Conservation (phyloP, 2,888 invertebrate species). For the Muschampia staudingeri region DNA sequence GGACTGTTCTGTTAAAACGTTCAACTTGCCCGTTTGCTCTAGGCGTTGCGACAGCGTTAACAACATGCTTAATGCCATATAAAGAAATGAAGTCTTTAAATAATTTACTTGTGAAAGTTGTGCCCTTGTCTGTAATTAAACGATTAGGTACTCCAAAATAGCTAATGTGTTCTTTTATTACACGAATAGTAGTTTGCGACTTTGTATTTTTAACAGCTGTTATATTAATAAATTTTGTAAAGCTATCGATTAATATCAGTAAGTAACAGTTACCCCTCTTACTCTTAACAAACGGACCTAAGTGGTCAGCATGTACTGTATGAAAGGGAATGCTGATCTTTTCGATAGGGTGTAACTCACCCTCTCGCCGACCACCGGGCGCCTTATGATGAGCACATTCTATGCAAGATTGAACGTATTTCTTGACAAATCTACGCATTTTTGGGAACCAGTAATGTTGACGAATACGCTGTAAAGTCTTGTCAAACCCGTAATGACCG, state of each 20-base stretch:
- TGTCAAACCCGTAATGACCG: constrained; percentile 64
- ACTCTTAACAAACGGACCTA: constrained; percentile 51
- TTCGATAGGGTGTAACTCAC: constrained; percentile 64
- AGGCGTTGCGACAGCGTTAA: constrained; percentile 50
- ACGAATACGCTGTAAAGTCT: constrained; percentile 59
- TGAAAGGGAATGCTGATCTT: constrained; percentile 63
- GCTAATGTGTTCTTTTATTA: constrained; percentile 56
- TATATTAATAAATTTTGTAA: constrained; percentile 61
- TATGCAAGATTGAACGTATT: constrained; percentile 61
- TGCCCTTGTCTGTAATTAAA: constrained; percentile 62
- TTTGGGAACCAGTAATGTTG: constrained; percentile 67
- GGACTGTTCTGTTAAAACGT: constrained; percentile 60
- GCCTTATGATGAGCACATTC: constrained; percentile 63
- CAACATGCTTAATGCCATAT: constrained; percentile 55
- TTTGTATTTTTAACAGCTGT: constrained; percentile 60
- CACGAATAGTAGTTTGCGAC: constrained; percentile 53
- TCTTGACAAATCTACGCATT: constrained; percentile 63
- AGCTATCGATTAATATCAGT: constrained; percentile 59
- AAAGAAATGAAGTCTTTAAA: constrained; percentile 54
- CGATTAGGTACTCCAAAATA: constrained; percentile 59
- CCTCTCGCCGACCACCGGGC: constrained; percentile 57
- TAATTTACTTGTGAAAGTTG: constrained; percentile 55
- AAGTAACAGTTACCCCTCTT: constrained; percentile 60
- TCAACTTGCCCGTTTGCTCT: constrained; percentile 9
- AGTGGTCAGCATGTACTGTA: constrained; percentile 61